These are phyloP conservation scores for Antrozous pallidus DNA, from an alignment of 2,797 vertebrate species.

Conservation along the genomic window DNA sequence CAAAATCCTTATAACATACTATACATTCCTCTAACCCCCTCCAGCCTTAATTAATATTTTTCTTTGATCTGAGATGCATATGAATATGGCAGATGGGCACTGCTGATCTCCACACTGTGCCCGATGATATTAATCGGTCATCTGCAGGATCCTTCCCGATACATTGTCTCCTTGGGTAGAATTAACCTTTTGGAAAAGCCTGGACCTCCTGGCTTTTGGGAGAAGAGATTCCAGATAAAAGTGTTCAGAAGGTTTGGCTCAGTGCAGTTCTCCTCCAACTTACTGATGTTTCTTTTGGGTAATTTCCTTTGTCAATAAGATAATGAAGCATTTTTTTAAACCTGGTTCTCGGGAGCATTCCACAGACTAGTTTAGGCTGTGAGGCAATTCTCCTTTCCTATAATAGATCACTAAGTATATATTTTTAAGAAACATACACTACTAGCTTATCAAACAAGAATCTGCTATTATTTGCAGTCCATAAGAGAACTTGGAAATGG, in stretches of 20 bases:
- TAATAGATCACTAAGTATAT: background rate
- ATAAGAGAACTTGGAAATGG: background rate
- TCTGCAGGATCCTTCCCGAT: background rate
- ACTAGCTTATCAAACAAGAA: background rate
- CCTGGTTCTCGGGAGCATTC: background rate
- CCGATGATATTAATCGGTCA: background rate
- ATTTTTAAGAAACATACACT: background rate
- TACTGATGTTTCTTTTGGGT: background rate
- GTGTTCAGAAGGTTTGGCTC: background rate
- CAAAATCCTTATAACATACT: background rate
- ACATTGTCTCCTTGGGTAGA: background rate
- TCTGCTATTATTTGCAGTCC: background rate
- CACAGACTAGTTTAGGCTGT: background rate
- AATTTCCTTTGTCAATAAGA: background rate
- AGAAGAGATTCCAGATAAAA: background rate
- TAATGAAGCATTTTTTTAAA: slow-evolving; percentile 5
- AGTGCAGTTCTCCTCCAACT: background rate
- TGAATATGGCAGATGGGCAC: background rate
- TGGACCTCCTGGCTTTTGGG: background rate
- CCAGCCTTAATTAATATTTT: background rate
- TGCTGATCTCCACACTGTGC: background rate
- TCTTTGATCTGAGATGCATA: background rate
- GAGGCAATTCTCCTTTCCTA: background rate
- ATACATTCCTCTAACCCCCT: background rate
- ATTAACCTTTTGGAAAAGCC: background rate